Conservation (phyloP, 2,888 invertebrate genomes). For the Megalurothrips usitatus region DNA sequence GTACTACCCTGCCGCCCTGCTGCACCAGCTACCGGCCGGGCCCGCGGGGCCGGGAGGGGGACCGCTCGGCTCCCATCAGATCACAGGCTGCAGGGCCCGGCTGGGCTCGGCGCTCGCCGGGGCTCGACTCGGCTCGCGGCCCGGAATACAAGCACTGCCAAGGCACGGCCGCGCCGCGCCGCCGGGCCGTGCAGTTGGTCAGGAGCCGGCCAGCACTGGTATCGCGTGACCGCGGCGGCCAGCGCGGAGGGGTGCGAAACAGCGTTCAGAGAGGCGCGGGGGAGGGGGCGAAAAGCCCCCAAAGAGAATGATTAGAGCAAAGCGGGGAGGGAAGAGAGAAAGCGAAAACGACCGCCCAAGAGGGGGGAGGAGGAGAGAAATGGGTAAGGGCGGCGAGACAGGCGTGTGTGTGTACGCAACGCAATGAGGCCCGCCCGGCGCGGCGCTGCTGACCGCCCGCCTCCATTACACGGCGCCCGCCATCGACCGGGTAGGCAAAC, state of each 20-base stretch:
- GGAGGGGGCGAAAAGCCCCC: neutral
- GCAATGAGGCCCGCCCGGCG: too few species aligned
- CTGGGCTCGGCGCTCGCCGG: neutral
- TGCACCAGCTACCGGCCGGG: neutral
- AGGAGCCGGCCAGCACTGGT: neutral
- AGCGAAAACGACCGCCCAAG: neutral
- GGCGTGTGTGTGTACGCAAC: neutral
- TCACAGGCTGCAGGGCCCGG: neutral
- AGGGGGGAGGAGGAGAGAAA: neutral
- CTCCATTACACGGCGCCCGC: too few species aligned
- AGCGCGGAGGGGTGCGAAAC: neutral
- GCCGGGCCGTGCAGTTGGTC: neutral
- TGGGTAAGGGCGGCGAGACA: neutral
- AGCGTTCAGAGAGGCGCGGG: neutral
- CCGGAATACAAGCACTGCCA: neutral
- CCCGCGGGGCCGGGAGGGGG: neutral
- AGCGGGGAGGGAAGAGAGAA: neutral
- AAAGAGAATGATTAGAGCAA: neutral
- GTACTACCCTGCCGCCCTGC: neutral
- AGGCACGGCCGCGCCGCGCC: neutral
- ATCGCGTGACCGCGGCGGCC: neutral
- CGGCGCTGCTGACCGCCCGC: too few species aligned
- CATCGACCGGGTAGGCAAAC: too few species aligned
- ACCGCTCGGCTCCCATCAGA: neutral
- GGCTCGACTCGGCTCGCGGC: neutral